These are phyloP conservation scores for Brotula barbata DNA, from an alignment of 2,797 vertebrate species.

Conservation along the genomic window DNA sequence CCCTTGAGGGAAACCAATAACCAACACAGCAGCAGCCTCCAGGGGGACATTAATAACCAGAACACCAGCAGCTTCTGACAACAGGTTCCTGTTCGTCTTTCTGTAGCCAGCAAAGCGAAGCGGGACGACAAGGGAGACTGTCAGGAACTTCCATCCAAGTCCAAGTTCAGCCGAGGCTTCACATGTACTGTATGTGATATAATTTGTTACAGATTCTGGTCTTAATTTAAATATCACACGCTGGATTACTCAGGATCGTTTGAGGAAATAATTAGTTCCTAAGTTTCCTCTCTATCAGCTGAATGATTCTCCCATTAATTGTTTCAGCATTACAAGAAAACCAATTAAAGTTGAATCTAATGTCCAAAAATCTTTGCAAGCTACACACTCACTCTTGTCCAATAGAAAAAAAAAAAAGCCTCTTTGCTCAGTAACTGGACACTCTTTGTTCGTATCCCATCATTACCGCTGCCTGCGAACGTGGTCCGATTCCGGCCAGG, in stretches of 20 bases:
- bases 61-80: slow-evolving; percentile 46
- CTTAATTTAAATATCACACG: slow-evolving; percentile 10
- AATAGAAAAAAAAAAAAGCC: slow-evolving; percentile 25
- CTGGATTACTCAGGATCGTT: not conserved
- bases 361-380: slow-evolving; percentile 24
- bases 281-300: not conserved
- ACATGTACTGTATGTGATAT: slow-evolving; percentile 3
- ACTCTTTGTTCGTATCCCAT: slow-evolving; percentile 61
- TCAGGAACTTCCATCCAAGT: too few relatives aligned
- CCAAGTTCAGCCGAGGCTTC: slow-evolving; percentile 8
- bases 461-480: slow-evolving; percentile 61
- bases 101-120: slow-evolving; percentile 8
- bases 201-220: slow-evolving; percentile 19
- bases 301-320: too few relatives aligned
- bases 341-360: not conserved
- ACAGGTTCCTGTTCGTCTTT: slow-evolving; percentile 43
- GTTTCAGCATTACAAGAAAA: too few relatives aligned
- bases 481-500: slow-evolving; percentile 49
- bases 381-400: slow-evolving; percentile 17
- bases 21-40: slow-evolving; percentile 42
- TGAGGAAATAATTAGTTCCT: slow-evolving; percentile 8
- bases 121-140: too few relatives aligned
- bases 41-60: slow-evolving; percentile 61
- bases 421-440: slow-evolving; percentile 61
- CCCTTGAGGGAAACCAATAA: slow-evolving; percentile 52